Evolutionary conservation across 1,140 invertebrate species (phyloP).

Genomic region (Gryon sp.): DNA sequence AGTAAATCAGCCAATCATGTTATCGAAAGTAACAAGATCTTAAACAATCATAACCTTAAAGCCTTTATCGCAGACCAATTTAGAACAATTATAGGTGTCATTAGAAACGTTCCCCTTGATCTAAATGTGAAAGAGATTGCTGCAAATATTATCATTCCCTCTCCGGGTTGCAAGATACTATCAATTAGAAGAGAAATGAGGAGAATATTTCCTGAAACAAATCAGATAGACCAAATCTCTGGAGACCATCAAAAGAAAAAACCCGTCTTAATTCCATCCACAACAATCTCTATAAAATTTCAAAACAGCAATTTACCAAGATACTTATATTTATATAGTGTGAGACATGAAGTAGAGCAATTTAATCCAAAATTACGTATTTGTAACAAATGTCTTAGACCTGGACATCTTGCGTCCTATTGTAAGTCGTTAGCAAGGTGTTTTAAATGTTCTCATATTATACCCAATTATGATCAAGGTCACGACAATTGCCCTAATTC

Average conservation of each 20-base stretch:
- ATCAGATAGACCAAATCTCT: too few species aligned
- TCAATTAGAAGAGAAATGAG: constrained; percentile 6
- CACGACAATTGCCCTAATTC: too few species aligned
- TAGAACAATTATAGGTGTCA: constrained; percentile 7
- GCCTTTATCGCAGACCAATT: constrained; percentile 9
- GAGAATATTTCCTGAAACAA: too few species aligned
- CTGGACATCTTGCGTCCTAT: neutral
- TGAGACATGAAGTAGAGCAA: neutral
- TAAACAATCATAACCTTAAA: constrained; percentile 14
- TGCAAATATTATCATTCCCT: constrained; percentile 1
- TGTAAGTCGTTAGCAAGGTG: neutral
- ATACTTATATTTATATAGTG: neutral
- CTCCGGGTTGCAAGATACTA: constrained; percentile 3
- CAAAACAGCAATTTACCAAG: neutral
- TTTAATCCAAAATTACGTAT: neutral
- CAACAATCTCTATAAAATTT: constrained; percentile 1
- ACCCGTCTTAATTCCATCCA: constrained; percentile 5
- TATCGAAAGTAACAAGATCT: too few species aligned
- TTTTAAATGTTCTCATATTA: constrained; percentile 9
- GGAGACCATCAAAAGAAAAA: neutral
- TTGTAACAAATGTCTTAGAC: constrained; percentile 7
- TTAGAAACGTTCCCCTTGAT: neutral
- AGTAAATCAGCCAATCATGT: too few species aligned
- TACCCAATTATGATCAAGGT: too few species aligned
- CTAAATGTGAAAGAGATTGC: neutral